Base-by-base conservation (phyloP, 2,888 invertebrate genomes). In the Lithodes maja region DNA sequence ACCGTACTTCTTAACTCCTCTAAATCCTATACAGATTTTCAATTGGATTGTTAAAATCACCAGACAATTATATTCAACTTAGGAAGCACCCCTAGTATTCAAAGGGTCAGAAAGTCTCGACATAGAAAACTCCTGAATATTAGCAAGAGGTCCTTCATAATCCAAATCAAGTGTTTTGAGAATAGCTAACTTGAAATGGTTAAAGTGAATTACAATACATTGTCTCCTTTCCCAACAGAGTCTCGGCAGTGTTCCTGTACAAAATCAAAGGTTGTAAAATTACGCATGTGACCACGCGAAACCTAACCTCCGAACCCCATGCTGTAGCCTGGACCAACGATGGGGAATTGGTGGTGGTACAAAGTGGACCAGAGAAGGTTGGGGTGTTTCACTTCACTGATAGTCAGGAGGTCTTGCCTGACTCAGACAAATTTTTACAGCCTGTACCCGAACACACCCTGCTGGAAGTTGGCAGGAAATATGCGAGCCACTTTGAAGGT, bases 401-500 rank as follows among this genome's bases (percentile, higher is more conserved):
- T 33, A 33, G 33, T 33, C 33, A 33, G 33, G 33, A 33, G 33
- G 33, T 33, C 33, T 33, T 33, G 33, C 33, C 33, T 33, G 33
- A 33, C 33, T 33, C 50, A 7, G 71, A 77, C 33, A 53, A 83
- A 53, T 33, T 55, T 3, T 54, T 87, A 33, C 3, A 50, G 0
- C 68, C 33, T 7, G 33, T 83, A 12, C 53, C 77, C 3, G 82
- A 79, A 9, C 87, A 87, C n/a, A 3, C 69, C 1, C 53, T 87
- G 49, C 49, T 77, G 3, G 77, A 55, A 3, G 53, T 87, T 69
- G 87, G 83, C 53, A 52, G 12, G 53, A 68, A 83, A 17, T 33
- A 78, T 53, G 52, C 53, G 2, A 17, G 55, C 9, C 54, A 52
- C 9, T 87, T 87, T 77, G 49, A n/a, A 12, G 87, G 87, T 87